Evolutionary conservation across 2,888 invertebrate genomes (phyloP).

Genomic region (Caenorhabditis angaria): DNA sequence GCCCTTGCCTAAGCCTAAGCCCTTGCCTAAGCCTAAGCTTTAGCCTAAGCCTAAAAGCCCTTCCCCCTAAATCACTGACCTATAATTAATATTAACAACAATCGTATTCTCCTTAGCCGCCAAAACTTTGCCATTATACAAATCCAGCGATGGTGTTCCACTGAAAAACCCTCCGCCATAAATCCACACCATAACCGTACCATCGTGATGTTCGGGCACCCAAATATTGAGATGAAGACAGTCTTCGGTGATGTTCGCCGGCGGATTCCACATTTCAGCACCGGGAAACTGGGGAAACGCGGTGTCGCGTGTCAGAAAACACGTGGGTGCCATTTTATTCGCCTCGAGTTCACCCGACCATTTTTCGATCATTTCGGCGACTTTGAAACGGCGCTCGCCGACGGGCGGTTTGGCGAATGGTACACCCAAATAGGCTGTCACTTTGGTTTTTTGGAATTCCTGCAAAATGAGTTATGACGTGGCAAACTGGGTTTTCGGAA

Average conservation of each 20-base stretch:
- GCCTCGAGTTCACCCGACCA: slow-evolving; percentile 65
- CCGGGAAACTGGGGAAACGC: slow-evolving; percentile 76
- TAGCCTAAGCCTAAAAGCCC: slow-evolving; percentile 2
- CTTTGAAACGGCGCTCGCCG: slow-evolving; percentile 60
- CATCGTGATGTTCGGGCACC: slow-evolving; percentile 78
- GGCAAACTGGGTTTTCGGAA: too few species aligned
- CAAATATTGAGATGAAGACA: slow-evolving; percentile 94
- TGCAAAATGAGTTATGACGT: slow-evolving; percentile 28
- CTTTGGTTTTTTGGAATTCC: slow-evolving; percentile 48
- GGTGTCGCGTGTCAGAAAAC: slow-evolving; percentile 64
- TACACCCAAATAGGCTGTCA: slow-evolving; percentile 66
- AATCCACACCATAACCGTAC: slow-evolving; percentile 73
- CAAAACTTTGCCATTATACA: slow-evolving; percentile 75
- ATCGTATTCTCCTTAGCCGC: slow-evolving; percentile 70
- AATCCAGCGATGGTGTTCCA: slow-evolving; percentile 73
- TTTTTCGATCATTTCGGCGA: slow-evolving; percentile 62
- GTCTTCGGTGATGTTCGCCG: slow-evolving; percentile 84
- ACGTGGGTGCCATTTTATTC: slow-evolving; percentile 57
- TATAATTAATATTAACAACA: slow-evolving; percentile 71
- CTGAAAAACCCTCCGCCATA: slow-evolving; percentile 71
- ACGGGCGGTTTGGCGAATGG: slow-evolving; percentile 69
- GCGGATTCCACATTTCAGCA: slow-evolving; percentile 94
- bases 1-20: too few species aligned
- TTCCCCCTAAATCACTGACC: slow-evolving; percentile 52
- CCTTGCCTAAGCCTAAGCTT: too few species aligned